These are phyloP conservation scores for Electrophaes corylata DNA, from an alignment of 2,888 invertebrate genomes.

Conservation along the genomic window DNA sequence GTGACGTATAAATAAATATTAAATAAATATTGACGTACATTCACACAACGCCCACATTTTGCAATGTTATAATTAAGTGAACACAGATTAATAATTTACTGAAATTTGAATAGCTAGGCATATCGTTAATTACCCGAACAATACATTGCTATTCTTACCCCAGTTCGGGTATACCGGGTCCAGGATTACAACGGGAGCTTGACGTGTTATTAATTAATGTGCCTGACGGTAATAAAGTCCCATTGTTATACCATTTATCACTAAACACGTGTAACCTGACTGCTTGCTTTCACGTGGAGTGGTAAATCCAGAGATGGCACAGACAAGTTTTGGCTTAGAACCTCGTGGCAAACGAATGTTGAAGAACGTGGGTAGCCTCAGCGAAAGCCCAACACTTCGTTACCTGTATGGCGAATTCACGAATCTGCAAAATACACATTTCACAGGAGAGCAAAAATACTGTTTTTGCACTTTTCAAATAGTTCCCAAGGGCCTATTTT, in stretches of 20 bases:
- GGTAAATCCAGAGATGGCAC: conserved; percentile 20
- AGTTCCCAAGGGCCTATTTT: too few species aligned
- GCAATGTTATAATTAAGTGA: conserved; percentile 17
- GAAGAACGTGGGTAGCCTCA: too few species aligned
- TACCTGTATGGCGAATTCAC: too few species aligned
- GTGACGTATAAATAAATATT: too few species aligned
- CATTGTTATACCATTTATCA: conserved; percentile 71
- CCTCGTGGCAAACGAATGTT: too few species aligned
- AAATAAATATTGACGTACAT: too few species aligned
- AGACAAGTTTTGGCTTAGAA: neutral
- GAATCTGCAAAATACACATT: too few species aligned
- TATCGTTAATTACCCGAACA: conserved; percentile 20
- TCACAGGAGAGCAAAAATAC: too few species aligned
- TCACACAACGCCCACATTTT: too few species aligned
- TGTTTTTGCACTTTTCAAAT: too few species aligned
- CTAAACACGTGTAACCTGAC: conserved; percentile 61
- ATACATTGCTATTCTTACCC: conserved; percentile 8
- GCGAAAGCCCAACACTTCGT: too few species aligned
- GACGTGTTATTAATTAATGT: conserved; percentile 66
- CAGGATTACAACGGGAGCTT: conserved; percentile 31
- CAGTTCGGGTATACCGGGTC: neutral
- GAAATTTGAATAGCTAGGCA: conserved; percentile 6
- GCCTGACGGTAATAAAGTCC: conserved; percentile 68
- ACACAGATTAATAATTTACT: conserved; percentile 13
- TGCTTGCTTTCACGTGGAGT: conserved; percentile 27